phyloP scores from a whole-genome alignment of 2,888 invertebrate species.

The Diaperis boleti region DNA sequence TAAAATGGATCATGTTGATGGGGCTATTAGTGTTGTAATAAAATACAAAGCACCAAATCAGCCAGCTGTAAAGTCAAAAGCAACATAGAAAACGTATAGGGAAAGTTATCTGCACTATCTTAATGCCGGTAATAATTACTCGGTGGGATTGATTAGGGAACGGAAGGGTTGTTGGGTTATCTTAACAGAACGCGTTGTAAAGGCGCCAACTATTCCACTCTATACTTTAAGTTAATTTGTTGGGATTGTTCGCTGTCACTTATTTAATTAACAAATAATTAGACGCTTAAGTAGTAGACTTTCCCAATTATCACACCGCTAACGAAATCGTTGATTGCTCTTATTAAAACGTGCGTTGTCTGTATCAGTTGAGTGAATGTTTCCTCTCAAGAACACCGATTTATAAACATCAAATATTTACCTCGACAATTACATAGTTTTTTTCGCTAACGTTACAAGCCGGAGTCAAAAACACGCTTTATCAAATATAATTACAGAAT shows the following conservation, averaged over 20 bases:
- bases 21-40: conserved; percentile 15
- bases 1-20: conserved; percentile 26
- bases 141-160: conserved; percentile 43
- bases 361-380: too few species aligned
- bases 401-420: too few species aligned
- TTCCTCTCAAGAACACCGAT: too few species aligned
- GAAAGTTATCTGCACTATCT: conserved; percentile 44
- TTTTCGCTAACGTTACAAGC: conserved; percentile 1
- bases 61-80: conserved; percentile 17
- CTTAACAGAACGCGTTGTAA: conserved; percentile 48
- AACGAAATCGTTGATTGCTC: not conserved
- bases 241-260: conserved; percentile 18
- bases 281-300: conserved; percentile 6
- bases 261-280: conserved; percentile 39
- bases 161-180: conserved; percentile 48
- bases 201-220: conserved; percentile 46
- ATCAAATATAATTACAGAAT: not conserved
- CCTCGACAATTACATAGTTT: not conserved
- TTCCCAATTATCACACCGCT: conserved; percentile 4
- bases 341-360: too few species aligned
- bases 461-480: conserved; percentile 19
- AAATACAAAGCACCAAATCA: conserved; percentile 31
- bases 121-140: conserved; percentile 52
- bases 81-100: conserved; percentile 1
- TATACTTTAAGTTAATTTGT: conserved; percentile 29